Evolutionary conservation across 2,888 invertebrate genomes (phyloP).

Genomic region (Galeruca laticollis): DNA sequence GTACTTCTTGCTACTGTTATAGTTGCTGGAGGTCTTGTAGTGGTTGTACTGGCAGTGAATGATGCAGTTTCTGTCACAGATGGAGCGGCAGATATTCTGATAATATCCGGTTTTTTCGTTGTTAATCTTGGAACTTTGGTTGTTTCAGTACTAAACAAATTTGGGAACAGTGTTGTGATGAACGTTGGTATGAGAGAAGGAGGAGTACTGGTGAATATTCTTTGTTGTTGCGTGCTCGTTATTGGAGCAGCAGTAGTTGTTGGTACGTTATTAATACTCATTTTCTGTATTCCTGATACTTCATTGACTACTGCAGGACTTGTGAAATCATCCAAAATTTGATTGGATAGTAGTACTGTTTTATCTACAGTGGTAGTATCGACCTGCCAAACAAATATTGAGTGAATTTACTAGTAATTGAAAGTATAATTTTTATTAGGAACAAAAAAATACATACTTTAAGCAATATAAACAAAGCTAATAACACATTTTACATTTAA

Average conservation of each 20-base stretch:
- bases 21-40: slow-evolving; percentile 26
- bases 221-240: slow-evolving; percentile 39
- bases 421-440: too few relatives aligned
- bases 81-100: slow-evolving; percentile 40
- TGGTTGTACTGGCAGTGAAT: slow-evolving; percentile 27
- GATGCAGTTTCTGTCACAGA: slow-evolving; percentile 35
- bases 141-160: slow-evolving; percentile 47
- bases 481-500: too few relatives aligned
- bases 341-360: slow-evolving; percentile 43
- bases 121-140: slow-evolving; percentile 44
- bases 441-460: too few relatives aligned
- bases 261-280: background rate
- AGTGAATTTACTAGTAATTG: background rate
- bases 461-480: too few relatives aligned
- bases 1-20: slow-evolving; percentile 30
- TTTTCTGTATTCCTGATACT: slow-evolving; percentile 29
- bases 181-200: slow-evolving; percentile 59
- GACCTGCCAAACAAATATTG: slow-evolving; percentile 15
- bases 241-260: slow-evolving; percentile 35
- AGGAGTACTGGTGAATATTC: slow-evolving; percentile 49
- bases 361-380: slow-evolving; percentile 41
- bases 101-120: slow-evolving; percentile 27
- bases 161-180: slow-evolving; percentile 55
- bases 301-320: background rate
- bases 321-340: slow-evolving; percentile 27